Percentiles rank a stretch among this genome's conserved stretches.
Evolutionary conservation across 2,797 vertebrate species (phyloP).

Genomic region (Rhynchotus rufescens): DNA sequence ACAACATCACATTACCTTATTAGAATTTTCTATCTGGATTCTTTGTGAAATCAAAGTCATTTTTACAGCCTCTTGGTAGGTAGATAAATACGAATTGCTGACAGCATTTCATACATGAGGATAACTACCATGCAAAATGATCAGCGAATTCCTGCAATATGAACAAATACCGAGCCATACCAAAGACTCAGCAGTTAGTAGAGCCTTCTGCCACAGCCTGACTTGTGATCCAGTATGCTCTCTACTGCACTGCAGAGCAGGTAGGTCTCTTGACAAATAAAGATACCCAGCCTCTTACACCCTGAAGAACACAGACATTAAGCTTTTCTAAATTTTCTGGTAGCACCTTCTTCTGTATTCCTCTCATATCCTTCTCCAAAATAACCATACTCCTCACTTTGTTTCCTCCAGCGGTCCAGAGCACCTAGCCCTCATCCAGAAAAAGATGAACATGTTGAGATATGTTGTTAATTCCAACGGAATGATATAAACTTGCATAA

Average conservation of each 20-base stretch:
- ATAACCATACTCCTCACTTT: neutral
- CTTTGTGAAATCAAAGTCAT: neutral
- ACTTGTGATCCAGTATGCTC: neutral
- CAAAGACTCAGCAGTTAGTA: neutral
- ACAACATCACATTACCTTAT: neutral
- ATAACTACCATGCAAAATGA: rapidly evolving
- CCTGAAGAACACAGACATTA: neutral
- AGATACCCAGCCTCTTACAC: neutral
- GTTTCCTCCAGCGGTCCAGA: rapidly evolving
- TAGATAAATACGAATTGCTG: neutral
- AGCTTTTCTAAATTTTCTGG: neutral
- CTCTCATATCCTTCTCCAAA: neutral
- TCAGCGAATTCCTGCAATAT: neutral
- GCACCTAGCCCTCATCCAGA: neutral
- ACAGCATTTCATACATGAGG: neutral
- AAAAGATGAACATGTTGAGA: neutral
- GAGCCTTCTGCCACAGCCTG: neutral
- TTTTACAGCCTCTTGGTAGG: neutral
- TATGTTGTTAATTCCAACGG: neutral
- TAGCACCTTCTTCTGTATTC: neutral
- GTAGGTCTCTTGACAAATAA: neutral
- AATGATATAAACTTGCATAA: neutral
- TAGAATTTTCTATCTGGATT: neutral
- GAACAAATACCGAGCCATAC: neutral
- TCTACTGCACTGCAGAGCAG: neutral